Conservation (phyloP, 2,113 vertebrate genomes). For the Strix uralensis region DNA sequence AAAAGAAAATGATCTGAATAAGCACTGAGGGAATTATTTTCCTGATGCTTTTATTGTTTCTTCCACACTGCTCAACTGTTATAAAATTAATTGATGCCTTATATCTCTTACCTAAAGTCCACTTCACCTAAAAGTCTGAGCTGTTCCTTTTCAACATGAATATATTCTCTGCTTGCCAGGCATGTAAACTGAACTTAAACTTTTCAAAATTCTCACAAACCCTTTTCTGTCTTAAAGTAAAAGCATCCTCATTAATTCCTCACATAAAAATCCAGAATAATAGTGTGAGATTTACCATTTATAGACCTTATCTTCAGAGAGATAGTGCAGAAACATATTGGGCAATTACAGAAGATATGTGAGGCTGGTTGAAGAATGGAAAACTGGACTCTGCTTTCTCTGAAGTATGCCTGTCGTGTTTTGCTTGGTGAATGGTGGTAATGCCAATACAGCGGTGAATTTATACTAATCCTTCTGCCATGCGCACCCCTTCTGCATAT, state of each 20-base stretch:
- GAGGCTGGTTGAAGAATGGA: rapidly evolving
- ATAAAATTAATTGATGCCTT: not conserved
- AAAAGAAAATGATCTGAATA: not conserved
- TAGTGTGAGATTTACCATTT: not conserved
- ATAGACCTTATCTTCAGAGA: not conserved
- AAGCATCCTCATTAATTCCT: not conserved
- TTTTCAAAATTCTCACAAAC: not conserved
- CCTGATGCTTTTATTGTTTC: not conserved
- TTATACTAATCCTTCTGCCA: not conserved
- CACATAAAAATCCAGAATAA: not conserved
- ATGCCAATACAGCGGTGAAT: not conserved
- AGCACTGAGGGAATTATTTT: not conserved
- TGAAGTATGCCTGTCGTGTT: not conserved
- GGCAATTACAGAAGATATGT: not conserved
- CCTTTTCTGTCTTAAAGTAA: not conserved
- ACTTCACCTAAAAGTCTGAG: not conserved
- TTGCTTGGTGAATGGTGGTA: not conserved
- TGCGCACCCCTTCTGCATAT: rapidly evolving
- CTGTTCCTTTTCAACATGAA: not conserved
- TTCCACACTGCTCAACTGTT: not conserved
- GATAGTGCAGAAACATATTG: not conserved
- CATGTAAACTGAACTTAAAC: not conserved
- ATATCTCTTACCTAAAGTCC: not conserved
- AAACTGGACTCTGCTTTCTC: not conserved
- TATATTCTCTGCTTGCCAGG: not conserved